These are phyloP conservation scores for Chitala chitala DNA, from an alignment of 2,113 vertebrate species.

Conservation along the genomic window DNA sequence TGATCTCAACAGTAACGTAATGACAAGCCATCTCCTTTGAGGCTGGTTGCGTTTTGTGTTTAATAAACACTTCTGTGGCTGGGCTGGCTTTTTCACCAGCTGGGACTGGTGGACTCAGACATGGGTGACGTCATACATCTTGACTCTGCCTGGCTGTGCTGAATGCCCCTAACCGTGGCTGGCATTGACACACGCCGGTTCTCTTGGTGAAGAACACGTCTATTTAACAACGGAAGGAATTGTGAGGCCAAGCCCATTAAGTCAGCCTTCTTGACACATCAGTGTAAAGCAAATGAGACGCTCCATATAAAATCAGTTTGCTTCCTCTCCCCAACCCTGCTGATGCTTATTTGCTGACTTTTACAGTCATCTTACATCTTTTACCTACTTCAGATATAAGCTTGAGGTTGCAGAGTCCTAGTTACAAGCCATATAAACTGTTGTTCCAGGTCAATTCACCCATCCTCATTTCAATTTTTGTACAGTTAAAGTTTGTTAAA, in stretches of 20 bases:
- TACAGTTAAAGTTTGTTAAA: too few relatives aligned
- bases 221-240: not conserved
- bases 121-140: conserved; percentile 30
- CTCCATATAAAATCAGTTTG: not conserved
- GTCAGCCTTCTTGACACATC: not conserved
- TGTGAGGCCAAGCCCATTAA: not conserved
- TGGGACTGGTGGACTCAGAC: conserved; percentile 10
- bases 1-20: not conserved
- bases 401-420: too few relatives aligned
- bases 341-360: too few relatives aligned
- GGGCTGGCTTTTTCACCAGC: not conserved
- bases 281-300: not conserved
- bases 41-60: too few relatives aligned
- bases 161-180: conserved; percentile 3
- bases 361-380: too few relatives aligned
- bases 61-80: not conserved
- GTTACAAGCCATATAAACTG: too few relatives aligned
- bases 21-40: too few relatives aligned
- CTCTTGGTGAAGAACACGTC: not conserved
- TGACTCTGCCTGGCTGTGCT: conserved; percentile 19
- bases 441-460: too few relatives aligned
- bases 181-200: not conserved
- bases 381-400: too few relatives aligned
- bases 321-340: too few relatives aligned
- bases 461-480: too few relatives aligned